phyloP scores from a whole-genome alignment of 2,888 invertebrate species.

The Ophion obscuratus region DNA sequence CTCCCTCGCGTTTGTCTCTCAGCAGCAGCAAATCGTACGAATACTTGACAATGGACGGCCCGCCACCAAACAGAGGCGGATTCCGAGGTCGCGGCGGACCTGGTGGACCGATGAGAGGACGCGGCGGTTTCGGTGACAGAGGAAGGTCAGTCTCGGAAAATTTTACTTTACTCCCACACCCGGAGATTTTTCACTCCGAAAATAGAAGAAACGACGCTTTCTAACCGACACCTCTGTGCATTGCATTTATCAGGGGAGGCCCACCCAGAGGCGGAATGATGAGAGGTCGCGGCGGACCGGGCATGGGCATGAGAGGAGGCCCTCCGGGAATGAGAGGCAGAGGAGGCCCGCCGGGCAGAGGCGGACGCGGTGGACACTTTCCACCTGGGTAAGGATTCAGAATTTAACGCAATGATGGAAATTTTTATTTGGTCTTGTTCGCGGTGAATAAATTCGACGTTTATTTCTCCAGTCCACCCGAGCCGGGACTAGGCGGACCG shows the following conservation, averaged over 20 bases:
- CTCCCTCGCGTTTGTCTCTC: conserved; percentile 38
- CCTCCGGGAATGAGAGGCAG: conserved; percentile 81
- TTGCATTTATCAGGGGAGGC: conserved; percentile 75
- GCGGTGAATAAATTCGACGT: background rate
- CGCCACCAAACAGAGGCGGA: conserved; percentile 72
- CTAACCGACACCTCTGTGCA: background rate
- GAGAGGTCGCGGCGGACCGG: conserved; percentile 80
- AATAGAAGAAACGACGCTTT: background rate
- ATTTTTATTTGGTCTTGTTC: background rate
- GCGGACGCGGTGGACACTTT: conserved; percentile 81
- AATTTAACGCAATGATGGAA: background rate
- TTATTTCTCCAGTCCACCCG: conserved; percentile 76
- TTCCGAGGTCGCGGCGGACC: conserved; percentile 77
- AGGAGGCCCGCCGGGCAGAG: conserved; percentile 81
- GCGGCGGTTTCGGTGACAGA: conserved; percentile 80
- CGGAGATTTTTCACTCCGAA: background rate
- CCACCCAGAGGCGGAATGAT: conserved; percentile 81
- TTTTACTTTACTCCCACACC: background rate
- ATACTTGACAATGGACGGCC: conserved; percentile 71
- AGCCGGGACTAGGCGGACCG: conserved; percentile 78
- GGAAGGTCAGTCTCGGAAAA: conserved; percentile 74
- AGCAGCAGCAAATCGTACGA: conserved; percentile 24
- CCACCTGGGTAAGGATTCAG: conserved; percentile 78
- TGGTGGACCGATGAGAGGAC: conserved; percentile 80
- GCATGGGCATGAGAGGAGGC: conserved; percentile 81